Evolutionary conservation across 2,113 vertebrate species (phyloP).

Genomic region (Tenrec ecaudatus): DNA sequence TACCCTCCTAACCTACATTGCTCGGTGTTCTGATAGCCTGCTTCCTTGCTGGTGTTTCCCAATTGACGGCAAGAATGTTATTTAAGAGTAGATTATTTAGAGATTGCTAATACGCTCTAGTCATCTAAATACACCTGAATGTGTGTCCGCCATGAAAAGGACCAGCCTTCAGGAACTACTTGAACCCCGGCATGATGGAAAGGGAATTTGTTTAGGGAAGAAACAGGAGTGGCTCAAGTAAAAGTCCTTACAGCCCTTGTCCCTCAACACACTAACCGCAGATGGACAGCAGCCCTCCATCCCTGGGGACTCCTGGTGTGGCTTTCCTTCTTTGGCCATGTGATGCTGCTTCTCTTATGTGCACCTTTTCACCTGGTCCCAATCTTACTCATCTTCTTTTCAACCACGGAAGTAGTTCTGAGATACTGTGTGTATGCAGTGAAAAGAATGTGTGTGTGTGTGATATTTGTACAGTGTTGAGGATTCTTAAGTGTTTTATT

Average conservation of each 20-base stretch:
- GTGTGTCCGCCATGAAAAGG: neutral
- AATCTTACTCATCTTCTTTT: neutral
- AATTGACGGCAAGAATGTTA: neutral
- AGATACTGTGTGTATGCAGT: neutral
- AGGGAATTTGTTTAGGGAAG: neutral
- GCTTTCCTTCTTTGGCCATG: neutral
- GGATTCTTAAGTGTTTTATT: slow-evolving; percentile 6
- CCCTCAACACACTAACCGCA: too few relatives aligned
- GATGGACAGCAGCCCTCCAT: neutral
- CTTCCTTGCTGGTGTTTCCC: neutral
- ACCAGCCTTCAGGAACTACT: neutral
- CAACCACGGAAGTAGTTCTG: neutral
- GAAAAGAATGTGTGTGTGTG: neutral
- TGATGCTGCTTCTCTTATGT: neutral
- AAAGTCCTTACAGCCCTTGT: neutral
- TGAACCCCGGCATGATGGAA: neutral
- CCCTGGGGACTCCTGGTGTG: neutral
- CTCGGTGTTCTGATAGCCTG: neutral
- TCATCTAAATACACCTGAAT: slow-evolving; percentile 1
- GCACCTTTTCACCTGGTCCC: neutral
- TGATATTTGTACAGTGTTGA: neutral
- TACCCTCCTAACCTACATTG: neutral
- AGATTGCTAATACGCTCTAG: neutral
- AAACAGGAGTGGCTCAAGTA: neutral
- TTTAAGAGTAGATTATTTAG: neutral